Conservation (phyloP, 2,888 invertebrate genomes). For the Cerastoderma edule region DNA sequence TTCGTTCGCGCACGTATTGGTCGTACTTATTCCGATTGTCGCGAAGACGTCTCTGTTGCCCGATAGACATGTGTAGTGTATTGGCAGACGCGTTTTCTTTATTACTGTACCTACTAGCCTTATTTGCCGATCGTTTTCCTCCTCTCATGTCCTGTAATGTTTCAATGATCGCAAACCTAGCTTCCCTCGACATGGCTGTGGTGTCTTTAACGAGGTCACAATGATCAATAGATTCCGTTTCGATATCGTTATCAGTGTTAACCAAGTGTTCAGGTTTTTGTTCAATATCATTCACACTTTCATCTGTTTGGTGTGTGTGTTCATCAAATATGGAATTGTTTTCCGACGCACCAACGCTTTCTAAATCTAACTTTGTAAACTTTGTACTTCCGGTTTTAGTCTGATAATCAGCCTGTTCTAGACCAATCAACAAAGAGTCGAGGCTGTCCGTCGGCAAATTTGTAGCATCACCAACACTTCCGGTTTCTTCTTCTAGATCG, state of each 20-base stretch:
- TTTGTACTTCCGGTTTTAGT: not conserved
- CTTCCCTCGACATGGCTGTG: slow-evolving; percentile 54
- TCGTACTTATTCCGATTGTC: slow-evolving; percentile 51
- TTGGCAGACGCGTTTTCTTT: slow-evolving; percentile 20
- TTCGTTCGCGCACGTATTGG: slow-evolving; percentile 42
- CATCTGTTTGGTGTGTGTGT: not conserved
- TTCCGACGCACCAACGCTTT: slow-evolving; percentile 10
- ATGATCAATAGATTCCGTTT: not conserved
- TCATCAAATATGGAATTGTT: slow-evolving; percentile 7
- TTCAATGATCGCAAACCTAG: slow-evolving; percentile 48
- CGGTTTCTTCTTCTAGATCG: not conserved
- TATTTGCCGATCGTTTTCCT: not conserved
- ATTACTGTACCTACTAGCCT: slow-evolving; percentile 1
- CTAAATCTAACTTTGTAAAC: not conserved
- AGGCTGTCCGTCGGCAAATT: not conserved
- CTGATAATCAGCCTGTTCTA: slow-evolving; percentile 7
- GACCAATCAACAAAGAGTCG: not conserved
- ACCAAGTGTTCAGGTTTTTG: not conserved
- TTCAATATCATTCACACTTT: not conserved
- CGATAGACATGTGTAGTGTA: slow-evolving; percentile 35
- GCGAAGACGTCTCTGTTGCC: slow-evolving; percentile 29
- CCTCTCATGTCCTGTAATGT: slow-evolving; percentile 48
- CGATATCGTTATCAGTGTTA: not conserved
- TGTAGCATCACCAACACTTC: not conserved
- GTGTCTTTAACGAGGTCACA: slow-evolving; percentile 4